Percentiles rank a stretch among this genome's conserved stretches.
Conservation (phyloP, 2,888 invertebrate genomes). For the Emmelina monodactyla region DNA sequence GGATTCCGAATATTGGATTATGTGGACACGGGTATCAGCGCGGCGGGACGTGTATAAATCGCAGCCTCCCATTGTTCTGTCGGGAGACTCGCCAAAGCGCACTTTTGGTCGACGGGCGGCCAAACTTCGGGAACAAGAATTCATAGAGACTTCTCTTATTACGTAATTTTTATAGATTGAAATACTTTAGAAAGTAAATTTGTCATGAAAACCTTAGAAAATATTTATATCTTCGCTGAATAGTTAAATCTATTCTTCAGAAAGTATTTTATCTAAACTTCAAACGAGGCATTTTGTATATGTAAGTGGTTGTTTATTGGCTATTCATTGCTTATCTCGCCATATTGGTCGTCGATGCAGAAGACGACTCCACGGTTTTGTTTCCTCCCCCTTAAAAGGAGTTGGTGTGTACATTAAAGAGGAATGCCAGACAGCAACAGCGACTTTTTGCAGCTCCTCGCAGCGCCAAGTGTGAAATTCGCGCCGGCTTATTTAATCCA, state of each 20-base stretch:
- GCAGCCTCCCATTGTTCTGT: conserved; percentile 46
- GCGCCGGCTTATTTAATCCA: conserved; percentile 22
- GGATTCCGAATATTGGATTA: not conserved
- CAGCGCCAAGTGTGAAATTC: conserved; percentile 40
- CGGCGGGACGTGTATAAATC: conserved; percentile 45
- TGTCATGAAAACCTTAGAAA: too few species aligned
- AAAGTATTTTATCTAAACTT: too few species aligned
- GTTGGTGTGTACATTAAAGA: conserved; percentile 22
- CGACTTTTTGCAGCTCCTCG: conserved; percentile 27
- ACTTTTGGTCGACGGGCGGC: conserved; percentile 26
- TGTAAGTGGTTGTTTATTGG: too few species aligned
- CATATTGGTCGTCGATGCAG: too few species aligned
- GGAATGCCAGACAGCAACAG: conserved; percentile 32
- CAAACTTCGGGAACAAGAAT: conserved; percentile 7
- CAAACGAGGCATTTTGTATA: too few species aligned
- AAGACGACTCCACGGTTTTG: conserved; percentile 20
- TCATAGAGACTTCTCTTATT: too few species aligned
- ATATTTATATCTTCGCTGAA: too few species aligned
- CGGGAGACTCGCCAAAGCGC: conserved; percentile 31
- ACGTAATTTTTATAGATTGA: too few species aligned
- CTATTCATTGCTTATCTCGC: too few species aligned
- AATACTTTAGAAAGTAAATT: too few species aligned
- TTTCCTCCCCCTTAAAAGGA: conserved; percentile 23
- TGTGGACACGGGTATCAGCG: conserved; percentile 25
- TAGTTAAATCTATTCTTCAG: too few species aligned